Percentiles rank a stretch among this genome's conserved stretches.
Conservation (phyloP, 2,113 vertebrate genomes). For the Antechinus flavipes region DNA sequence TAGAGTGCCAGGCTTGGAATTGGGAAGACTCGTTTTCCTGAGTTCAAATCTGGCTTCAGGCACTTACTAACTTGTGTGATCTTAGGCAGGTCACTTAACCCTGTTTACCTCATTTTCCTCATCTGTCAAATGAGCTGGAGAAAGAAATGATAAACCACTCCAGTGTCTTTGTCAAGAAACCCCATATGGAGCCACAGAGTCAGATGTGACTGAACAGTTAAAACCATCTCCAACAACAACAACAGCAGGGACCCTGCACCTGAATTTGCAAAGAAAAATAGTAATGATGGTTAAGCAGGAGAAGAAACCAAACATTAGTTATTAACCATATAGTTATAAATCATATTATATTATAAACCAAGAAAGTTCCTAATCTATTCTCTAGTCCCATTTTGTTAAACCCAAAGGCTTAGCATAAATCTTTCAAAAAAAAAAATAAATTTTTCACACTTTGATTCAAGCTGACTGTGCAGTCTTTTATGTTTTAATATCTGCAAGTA, state of each 20-base stretch:
- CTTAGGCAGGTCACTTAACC: no score
- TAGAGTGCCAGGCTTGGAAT: not conserved
- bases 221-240: not conserved
- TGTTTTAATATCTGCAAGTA: not conserved
- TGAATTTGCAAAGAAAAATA: not conserved
- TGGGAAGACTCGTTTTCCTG: not conserved
- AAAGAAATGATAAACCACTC: not conserved
- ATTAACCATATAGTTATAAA: not conserved
- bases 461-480: not conserved
- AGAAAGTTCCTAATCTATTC: conserved; percentile 35
- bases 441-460: conserved; percentile 53
- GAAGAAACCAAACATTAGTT: not conserved
- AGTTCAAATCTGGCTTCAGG: not conserved
- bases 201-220: not conserved
- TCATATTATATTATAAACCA: not conserved
- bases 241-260: not conserved
- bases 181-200: not conserved
- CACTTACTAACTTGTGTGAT: not conserved
- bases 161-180: not conserved
- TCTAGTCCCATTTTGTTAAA: conserved; percentile 45
- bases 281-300: not conserved
- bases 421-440: not conserved
- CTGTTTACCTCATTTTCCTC: not conserved
- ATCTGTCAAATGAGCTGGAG: not conserved
- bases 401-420: not conserved